Evolutionary conservation across 2,797 vertebrate genomes (phyloP).

Genomic region (Botia kubotai): DNA sequence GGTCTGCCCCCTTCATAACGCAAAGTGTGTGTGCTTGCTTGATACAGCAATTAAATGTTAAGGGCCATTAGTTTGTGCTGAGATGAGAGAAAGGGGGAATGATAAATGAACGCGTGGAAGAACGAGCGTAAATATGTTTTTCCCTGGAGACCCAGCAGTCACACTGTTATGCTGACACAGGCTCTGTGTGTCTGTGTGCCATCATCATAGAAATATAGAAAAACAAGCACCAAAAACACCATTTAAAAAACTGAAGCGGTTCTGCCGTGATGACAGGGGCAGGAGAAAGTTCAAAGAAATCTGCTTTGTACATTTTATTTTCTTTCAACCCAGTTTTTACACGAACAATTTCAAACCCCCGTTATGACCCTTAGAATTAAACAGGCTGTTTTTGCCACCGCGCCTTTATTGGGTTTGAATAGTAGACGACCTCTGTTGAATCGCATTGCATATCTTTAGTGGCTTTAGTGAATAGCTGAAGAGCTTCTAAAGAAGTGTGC

Average conservation of each 20-base stretch:
- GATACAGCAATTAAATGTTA: constrained; percentile 54
- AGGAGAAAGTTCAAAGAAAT: background rate
- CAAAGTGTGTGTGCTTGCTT: constrained; percentile 33
- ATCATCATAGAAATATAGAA: constrained; percentile 53
- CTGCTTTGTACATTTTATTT: background rate
- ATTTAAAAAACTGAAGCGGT: constrained; percentile 16
- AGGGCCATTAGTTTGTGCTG: constrained; percentile 55
- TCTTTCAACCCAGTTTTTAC: background rate
- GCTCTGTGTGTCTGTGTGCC: constrained; percentile 34
- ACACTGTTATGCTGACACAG: constrained; percentile 55
- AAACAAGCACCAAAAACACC: constrained; percentile 55
- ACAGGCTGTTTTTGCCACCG: background rate
- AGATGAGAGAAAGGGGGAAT: constrained; percentile 43
- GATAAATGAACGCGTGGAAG: constrained; percentile 58
- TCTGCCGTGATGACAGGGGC: constrained; percentile 6
- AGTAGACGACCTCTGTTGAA: background rate
- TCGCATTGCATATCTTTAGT: background rate
- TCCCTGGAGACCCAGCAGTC: constrained; percentile 59
- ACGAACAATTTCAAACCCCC: background rate
- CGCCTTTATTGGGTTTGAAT: background rate
- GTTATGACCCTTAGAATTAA: background rate
- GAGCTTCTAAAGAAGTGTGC: background rate
- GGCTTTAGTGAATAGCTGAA: background rate
- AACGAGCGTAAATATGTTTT: constrained; percentile 55
- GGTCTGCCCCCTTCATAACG: constrained; percentile 36